Base-by-base conservation (phyloP, 2,113 vertebrate species). In the Chiloscyllium plagiosum region DNA sequence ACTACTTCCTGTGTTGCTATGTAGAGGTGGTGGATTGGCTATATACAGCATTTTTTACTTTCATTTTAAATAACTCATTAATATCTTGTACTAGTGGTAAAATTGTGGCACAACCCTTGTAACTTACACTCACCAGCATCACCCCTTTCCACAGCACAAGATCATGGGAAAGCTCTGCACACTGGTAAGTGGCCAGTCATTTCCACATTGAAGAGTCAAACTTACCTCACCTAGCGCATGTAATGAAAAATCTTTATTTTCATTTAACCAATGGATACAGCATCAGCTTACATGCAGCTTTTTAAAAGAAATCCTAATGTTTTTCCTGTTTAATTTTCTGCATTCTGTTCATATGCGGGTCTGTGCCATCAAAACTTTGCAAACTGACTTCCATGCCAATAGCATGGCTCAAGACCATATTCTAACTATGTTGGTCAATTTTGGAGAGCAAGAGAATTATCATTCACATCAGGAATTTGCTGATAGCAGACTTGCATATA, bases 111-210 rank as follows among this genome's bases (percentile, higher is more conserved):
- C 42, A 52, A 72, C 42, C 94, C 94, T 95, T 95, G 93, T 95
- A 95, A 95, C 93, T 95, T 95, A 68, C 69, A 95, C 94, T 95
- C 94, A 95, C 69, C 94, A 95, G 33, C 52, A 52, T 95, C 93
- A 95, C 65, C 94, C 94, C 94, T 95, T 72, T 95, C 94, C 94
- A 95, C 94, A 95, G 94, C 94, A 95, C 94, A 95, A 95, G 94
- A 95, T 95, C 94, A 95, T 95, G 94, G 69, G 94, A 72, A 95
- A 95, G 26, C 52, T 12, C 94, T 95, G 94, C 94, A 72, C 94
- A 33, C 94, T 72, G 94, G 94, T 95, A 95, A 95, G 94, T 95
- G 68, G 94, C 68, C 94, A 95, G 94, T 50, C 69, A 72, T 76
- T 72, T 95, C 20, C 68, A 95, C 94, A 72, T 69, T 72, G 37